A percentile compares a stretch with the other conserved stretches of the same genome.
These are phyloP conservation scores for Amazonetta brasiliensis DNA, from an alignment of 2,797 vertebrate genomes.

Conservation along the genomic window DNA sequence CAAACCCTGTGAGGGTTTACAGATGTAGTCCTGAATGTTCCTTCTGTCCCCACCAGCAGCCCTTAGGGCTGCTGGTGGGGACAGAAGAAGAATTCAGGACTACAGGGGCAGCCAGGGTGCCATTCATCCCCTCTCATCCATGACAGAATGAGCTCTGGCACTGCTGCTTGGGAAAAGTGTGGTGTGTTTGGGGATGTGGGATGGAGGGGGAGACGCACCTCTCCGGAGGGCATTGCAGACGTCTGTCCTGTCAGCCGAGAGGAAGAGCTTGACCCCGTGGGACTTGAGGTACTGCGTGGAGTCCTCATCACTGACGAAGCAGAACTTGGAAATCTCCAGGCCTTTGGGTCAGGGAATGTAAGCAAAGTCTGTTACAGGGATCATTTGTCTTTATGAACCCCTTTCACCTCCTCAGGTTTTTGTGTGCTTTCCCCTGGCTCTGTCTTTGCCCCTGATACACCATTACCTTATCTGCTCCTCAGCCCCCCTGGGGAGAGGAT, in stretches of 20 bases:
- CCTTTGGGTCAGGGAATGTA: constrained; percentile 48
- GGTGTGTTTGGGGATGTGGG: neutral
- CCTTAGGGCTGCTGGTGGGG: neutral
- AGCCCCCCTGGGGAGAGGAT: neutral
- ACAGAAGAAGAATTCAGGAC: neutral
- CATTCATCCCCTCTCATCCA: neutral
- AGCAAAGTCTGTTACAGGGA: neutral
- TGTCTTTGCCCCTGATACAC: neutral
- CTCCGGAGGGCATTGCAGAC: constrained; percentile 73
- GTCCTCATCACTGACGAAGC: constrained; percentile 75
- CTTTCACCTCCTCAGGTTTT: accelerated
- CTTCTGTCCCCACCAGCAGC: too few relatives aligned
- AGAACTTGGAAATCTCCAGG: constrained; percentile 81
- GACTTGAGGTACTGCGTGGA: constrained; percentile 73
- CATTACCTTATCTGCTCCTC: neutral
- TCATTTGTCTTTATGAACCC: neutral
- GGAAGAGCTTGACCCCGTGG: constrained; percentile 77
- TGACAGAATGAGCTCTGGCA: neutral
- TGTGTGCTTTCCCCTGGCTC: neutral
- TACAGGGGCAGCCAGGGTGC: neutral
- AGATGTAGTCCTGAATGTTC: too few relatives aligned
- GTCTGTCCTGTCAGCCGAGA: constrained; percentile 77
- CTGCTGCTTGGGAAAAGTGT: neutral
- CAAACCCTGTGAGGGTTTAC: neutral
- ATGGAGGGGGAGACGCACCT: constrained; percentile 50